Evolutionary conservation across 1,140 invertebrate species (phyloP).

Genomic region (Samia ricini): DNA sequence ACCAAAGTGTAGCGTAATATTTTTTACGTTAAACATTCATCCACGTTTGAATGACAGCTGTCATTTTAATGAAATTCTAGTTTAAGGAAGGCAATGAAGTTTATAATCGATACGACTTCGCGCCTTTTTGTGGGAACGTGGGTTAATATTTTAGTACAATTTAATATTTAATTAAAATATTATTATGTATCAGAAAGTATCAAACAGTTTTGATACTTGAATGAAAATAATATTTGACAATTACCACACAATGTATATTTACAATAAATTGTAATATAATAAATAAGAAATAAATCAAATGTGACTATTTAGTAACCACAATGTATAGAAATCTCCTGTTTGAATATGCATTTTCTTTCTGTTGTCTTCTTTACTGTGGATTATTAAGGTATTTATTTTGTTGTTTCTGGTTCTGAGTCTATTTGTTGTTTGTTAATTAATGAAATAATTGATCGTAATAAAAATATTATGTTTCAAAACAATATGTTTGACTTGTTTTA

Average conservation of each 20-base stretch:
- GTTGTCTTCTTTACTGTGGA: slow-evolving; percentile 59
- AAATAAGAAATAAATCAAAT: slow-evolving; percentile 26
- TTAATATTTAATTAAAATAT: slow-evolving; percentile 60
- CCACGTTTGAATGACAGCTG: too few relatives aligned
- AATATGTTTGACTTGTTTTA: slow-evolving; percentile 42
- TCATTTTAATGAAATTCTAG: too few relatives aligned
- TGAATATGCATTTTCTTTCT: slow-evolving; percentile 44
- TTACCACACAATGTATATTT: slow-evolving; percentile 21
- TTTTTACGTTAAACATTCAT: too few relatives aligned
- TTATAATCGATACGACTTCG: slow-evolving; percentile 33
- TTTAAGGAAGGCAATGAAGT: slow-evolving; percentile 30
- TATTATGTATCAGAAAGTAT: too few relatives aligned
- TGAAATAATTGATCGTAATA: slow-evolving; percentile 72
- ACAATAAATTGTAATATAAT: slow-evolving; percentile 60
- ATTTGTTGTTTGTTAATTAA: slow-evolving; percentile 71
- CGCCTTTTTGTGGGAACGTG: slow-evolving; percentile 26
- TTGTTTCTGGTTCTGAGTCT: slow-evolving; percentile 72
- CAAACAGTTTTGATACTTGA: slow-evolving; percentile 45
- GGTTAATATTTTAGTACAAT: slow-evolving; percentile 69
- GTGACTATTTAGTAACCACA: slow-evolving; percentile 26
- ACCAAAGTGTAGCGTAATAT: too few relatives aligned
- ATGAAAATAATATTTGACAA: slow-evolving; percentile 26
- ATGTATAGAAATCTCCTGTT: slow-evolving; percentile 56
- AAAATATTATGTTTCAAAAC: slow-evolving; percentile 70
- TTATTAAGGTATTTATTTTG: slow-evolving; percentile 76